Conservation (phyloP, 2,797 vertebrate genomes). For the Gymnodraco acuticeps region DNA sequence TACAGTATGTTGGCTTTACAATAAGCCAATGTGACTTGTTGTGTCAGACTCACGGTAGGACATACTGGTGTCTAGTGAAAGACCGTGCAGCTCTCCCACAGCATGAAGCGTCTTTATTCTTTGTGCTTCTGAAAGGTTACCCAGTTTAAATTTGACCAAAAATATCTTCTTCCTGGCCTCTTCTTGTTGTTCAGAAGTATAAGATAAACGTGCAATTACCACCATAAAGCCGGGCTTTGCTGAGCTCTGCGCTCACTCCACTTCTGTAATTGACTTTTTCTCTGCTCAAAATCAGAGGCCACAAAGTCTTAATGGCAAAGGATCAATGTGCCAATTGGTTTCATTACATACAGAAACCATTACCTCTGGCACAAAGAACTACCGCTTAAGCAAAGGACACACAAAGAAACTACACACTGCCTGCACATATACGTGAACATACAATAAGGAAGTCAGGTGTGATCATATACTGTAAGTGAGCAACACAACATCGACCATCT, state of each 20-base stretch:
- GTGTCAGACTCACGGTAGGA: constrained; percentile 27
- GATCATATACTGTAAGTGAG: constrained; percentile 44
- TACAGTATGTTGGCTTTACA: constrained; percentile 16
- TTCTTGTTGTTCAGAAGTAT: constrained; percentile 68
- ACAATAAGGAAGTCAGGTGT: constrained; percentile 6
- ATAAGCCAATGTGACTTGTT: constrained; percentile 35
- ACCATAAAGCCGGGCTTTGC: constrained; percentile 71
- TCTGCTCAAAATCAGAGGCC: constrained; percentile 70
- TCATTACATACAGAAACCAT: constrained; percentile 73
- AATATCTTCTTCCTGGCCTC: constrained; percentile 58
- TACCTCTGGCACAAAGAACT: constrained; percentile 32
- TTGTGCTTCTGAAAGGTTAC: constrained; percentile 39
- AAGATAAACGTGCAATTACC: constrained; percentile 67
- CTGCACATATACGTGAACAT: constrained; percentile 29
- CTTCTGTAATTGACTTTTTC: constrained; percentile 78
- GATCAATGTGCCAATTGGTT: constrained; percentile 74
- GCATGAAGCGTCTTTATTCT: constrained; percentile 20
- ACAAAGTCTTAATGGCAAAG: constrained; percentile 72
- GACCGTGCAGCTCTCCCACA: constrained; percentile 23
- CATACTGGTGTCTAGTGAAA: constrained; percentile 32
- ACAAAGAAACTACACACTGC: constrained; percentile 23
- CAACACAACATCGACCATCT: constrained; percentile 37
- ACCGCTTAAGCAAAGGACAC: constrained; percentile 7
- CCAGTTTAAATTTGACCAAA: constrained; percentile 60
- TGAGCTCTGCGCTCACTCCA: constrained; percentile 59